A percentile compares a stretch with the other conserved stretches of the same genome.
Conservation (phyloP, 2,888 invertebrate genomes). For the Andrena bicolor region DNA sequence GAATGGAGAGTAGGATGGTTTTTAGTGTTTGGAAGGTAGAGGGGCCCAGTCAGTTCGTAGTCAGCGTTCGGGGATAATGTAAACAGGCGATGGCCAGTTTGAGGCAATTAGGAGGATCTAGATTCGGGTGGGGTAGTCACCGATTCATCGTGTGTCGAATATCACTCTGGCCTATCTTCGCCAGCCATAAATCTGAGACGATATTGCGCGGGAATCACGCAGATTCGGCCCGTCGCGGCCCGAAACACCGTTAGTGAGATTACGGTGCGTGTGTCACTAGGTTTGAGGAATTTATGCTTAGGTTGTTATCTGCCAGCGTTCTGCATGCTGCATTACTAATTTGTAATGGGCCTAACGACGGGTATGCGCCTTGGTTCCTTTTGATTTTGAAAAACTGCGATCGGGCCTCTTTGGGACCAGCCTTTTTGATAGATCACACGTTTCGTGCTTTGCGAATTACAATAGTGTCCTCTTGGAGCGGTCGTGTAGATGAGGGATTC, state of each 20-base stretch:
- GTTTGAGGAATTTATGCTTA: slow-evolving; percentile 84
- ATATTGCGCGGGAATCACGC: slow-evolving; percentile 77
- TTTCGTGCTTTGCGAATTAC: not conserved
- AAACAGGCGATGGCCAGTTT: slow-evolving; percentile 64
- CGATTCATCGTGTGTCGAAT: slow-evolving; percentile 77
- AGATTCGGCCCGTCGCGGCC: slow-evolving; percentile 69
- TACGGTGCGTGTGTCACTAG: slow-evolving; percentile 79
- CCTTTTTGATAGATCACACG: not conserved
- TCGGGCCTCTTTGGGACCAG: not conserved
- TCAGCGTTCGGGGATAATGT: slow-evolving; percentile 29
- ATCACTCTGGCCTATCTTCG: slow-evolving; percentile 75
- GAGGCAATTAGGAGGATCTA: slow-evolving; percentile 77
- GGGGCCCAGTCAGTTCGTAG: not conserved
- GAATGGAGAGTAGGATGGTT: not conserved
- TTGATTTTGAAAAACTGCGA: not conserved
- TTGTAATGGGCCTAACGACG: slow-evolving; percentile 62
- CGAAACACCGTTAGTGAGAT: slow-evolving; percentile 79
- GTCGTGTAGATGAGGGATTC: too few relatives aligned
- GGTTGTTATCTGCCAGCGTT: slow-evolving; percentile 82
- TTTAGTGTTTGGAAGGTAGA: not conserved
- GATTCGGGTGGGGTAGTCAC: slow-evolving; percentile 65
- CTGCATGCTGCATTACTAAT: slow-evolving; percentile 75
- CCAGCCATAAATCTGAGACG: slow-evolving; percentile 79
- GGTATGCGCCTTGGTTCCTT: not conserved
- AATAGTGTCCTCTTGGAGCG: too few relatives aligned